Conservation (phyloP, 2,113 vertebrate genomes). For the Mohoua ochrocephala region DNA sequence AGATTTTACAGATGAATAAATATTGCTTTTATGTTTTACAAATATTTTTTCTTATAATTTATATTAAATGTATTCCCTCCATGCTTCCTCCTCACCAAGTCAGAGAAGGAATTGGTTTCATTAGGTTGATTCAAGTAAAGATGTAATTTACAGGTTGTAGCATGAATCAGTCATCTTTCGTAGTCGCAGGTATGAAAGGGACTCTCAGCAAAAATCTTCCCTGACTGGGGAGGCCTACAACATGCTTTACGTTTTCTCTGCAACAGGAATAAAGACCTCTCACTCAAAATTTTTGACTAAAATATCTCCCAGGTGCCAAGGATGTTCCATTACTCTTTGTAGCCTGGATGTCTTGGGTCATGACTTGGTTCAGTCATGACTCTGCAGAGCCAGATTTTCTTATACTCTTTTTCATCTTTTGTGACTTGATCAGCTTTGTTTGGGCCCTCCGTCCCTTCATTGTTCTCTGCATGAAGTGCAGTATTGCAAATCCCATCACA, state of each 20-base stretch:
- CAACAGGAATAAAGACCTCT: background rate
- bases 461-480: background rate
- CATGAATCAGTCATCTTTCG: background rate
- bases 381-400: background rate
- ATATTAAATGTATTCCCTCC: background rate
- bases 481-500: background rate
- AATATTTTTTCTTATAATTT: background rate
- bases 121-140: background rate
- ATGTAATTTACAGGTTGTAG: background rate
- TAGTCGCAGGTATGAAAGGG: fast-evolving
- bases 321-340: background rate
- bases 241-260: background rate
- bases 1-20: background rate
- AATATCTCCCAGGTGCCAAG: background rate
- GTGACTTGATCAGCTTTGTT: background rate
- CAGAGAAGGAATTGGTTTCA: background rate
- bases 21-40: background rate
- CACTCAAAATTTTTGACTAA: background rate
- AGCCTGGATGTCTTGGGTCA: background rate
- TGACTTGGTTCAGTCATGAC: background rate
- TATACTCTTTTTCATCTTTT: background rate
- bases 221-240: background rate
- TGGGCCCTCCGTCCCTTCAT: background rate
- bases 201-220: background rate
- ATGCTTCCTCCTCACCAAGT: background rate